Evolutionary conservation across 2,888 invertebrate genomes (phyloP).

Genomic region (Neelides folsomi): DNA sequence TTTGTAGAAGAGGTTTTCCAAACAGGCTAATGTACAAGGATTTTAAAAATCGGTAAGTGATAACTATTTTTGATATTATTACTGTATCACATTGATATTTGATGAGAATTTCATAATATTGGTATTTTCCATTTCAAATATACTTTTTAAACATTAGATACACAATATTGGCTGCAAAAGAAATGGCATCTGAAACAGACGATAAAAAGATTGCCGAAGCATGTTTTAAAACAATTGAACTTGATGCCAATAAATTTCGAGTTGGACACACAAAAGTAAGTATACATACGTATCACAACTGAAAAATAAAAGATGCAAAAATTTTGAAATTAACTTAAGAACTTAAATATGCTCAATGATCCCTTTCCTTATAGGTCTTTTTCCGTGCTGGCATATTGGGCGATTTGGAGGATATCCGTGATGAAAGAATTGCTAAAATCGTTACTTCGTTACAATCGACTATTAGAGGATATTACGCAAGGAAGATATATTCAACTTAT

Average conservation of each 20-base stretch:
- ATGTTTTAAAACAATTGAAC: constrained; percentile 69
- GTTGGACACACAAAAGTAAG: constrained; percentile 90
- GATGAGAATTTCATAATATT: not conserved
- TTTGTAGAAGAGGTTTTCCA: constrained; percentile 99
- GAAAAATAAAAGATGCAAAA: too few relatives aligned
- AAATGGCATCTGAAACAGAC: constrained; percentile 66
- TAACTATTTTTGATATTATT: too few relatives aligned
- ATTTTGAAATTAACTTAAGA: not conserved
- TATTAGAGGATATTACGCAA: constrained; percentile 66
- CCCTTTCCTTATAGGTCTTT: constrained; percentile 46
- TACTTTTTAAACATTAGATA: too few relatives aligned
- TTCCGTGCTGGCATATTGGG: constrained; percentile 99
- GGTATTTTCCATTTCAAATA: constrained; percentile 38
- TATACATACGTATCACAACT: too few relatives aligned
- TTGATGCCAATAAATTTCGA: constrained; percentile 90
- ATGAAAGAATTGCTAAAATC: constrained; percentile 94
- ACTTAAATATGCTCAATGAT: too few relatives aligned
- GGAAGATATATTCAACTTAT: constrained; percentile 34
- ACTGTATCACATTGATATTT: too few relatives aligned
- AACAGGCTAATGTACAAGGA: constrained; percentile 99
- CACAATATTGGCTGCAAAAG: constrained; percentile 96
- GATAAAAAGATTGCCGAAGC: constrained; percentile 73
- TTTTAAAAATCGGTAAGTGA: constrained; percentile 88
- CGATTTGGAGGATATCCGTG: constrained; percentile 99
- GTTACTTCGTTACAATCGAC: constrained; percentile 94